Evolutionary conservation across 1,140 invertebrate genomes (phyloP).

Genomic region (Diachasma alloeum): DNA sequence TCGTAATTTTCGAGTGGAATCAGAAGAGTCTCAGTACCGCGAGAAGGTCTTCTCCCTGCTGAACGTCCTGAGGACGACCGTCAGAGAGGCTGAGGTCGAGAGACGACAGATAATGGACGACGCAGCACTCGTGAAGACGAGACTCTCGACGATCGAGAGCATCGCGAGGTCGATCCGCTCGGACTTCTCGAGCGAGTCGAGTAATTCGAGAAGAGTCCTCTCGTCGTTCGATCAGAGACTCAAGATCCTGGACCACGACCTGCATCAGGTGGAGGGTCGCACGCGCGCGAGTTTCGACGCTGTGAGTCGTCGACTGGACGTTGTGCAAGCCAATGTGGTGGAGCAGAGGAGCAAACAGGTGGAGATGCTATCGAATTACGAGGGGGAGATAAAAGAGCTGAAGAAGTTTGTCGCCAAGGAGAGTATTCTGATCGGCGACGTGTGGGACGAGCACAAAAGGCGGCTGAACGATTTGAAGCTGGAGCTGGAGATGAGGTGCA

Average conservation of each 20-base stretch:
- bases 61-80: slow-evolving; percentile 38
- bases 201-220: slow-evolving; percentile 21
- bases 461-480: slow-evolving; percentile 50
- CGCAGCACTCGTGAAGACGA: slow-evolving; percentile 29
- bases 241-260: slow-evolving; percentile 33
- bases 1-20: slow-evolving; percentile 9
- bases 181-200: neutral
- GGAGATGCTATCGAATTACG: slow-evolving; percentile 21
- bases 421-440: slow-evolving; percentile 43
- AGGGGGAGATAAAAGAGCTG: slow-evolving; percentile 64
- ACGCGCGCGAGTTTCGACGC: slow-evolving; percentile 36
- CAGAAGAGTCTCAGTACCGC: slow-evolving; percentile 35
- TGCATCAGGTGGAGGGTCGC: slow-evolving; percentile 31
- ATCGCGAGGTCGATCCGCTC: neutral
- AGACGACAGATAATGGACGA: slow-evolving; percentile 32
- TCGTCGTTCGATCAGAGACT: slow-evolving; percentile 30
- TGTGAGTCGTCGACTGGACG: slow-evolving; percentile 35
- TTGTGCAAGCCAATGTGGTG: slow-evolving; percentile 26
- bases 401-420: slow-evolving; percentile 63
- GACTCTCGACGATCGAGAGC: slow-evolving; percentile 30
- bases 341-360: slow-evolving; percentile 27
- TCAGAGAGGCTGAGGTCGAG: slow-evolving; percentile 42
- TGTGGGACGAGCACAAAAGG: slow-evolving; percentile 55
- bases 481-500: slow-evolving; percentile 54
- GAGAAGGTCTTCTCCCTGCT: slow-evolving; percentile 45